Base-by-base conservation (phyloP, 1,140 invertebrate genomes). In the Pseudomyrmex pallidus region DNA sequence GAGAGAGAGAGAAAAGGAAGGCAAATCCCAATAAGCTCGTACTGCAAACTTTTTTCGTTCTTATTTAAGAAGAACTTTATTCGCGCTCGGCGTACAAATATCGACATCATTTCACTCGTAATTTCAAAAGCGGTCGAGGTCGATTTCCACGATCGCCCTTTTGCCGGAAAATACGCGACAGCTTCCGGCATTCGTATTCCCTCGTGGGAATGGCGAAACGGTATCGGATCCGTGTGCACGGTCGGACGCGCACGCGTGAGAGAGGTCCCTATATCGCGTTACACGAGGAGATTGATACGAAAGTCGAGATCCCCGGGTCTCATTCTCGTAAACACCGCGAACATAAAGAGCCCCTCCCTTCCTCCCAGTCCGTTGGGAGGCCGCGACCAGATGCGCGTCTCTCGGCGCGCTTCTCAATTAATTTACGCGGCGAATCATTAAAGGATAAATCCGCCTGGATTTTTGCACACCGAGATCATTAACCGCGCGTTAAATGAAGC, bases 401-500 rank as follows among this genome's bases (percentile, higher is more conserved):
- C 84, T 83, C 82, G 57, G 13, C n/a, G 54, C 67, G 54, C 73
- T 67, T 77, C 80, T 85, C 76, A 76, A 85, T 88, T 85, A 82
- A 87, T 84, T 87, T 73, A 74, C 74, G 76, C 54, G 54, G 54
- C 52, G 61, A 88, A 84, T 89, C 84, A 74, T 86, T 88, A 88
- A 89, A 74, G 82, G 73, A 80, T 84, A 84, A 84, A 83, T 64
- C 87, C 82, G 57, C n/a, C n/a, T 67, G 77, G 72, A 86, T 80
- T 66, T 59, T 15, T 25, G n/a, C n/a, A n/a, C 13, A 56, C 62
- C 68, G 25, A 22, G 52, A 68, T 88, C 87, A 90, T 90, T 90
- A 90, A 87, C 80, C 59, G 76, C 64, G 56, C 74, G 64, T 66
- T 88, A 87, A 90, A 90, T 85, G 83, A 90, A 88, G 83, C 73